Evolutionary conservation across 2,888 invertebrate genomes (phyloP).

Genomic region (Aplocera efformata): DNA sequence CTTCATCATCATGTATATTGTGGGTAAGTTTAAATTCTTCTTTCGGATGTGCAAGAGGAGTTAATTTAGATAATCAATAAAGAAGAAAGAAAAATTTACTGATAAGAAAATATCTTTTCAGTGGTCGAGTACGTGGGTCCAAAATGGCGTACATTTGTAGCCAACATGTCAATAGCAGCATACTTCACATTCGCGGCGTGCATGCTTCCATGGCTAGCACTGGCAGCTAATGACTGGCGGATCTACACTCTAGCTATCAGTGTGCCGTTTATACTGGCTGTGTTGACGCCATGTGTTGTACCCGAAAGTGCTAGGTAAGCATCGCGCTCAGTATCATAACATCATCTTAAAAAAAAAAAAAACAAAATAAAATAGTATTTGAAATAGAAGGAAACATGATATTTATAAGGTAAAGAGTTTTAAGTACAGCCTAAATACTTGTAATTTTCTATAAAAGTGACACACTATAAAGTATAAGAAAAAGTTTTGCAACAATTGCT

Average conservation of each 20-base stretch:
- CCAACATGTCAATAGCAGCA: constrained; percentile 93
- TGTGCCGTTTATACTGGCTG: constrained; percentile 84
- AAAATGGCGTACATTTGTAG: constrained; percentile 93
- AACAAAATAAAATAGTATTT: no score
- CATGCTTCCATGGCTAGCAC: constrained; percentile 92
- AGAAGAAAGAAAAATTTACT: background rate
- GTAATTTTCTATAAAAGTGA: no score
- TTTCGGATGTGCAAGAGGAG: no score
- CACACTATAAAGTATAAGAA: no score
- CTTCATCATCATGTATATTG: constrained; percentile 94
- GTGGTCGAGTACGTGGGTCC: constrained; percentile 94
- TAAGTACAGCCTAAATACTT: no score
- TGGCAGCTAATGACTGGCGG: constrained; percentile 88
- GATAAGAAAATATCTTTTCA: constrained; percentile 50
- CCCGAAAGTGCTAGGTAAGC: constrained; percentile 83
- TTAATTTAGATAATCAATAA: no score
- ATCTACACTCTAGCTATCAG: constrained; percentile 87
- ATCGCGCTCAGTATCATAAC: no score
- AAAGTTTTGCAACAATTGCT: no score
- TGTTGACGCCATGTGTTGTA: constrained; percentile 87
- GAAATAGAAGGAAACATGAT: no score
- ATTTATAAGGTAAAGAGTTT: no score
- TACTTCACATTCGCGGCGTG: constrained; percentile 92
- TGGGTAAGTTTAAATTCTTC: constrained; percentile 81
- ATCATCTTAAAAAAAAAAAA: no score